A percentile compares a stretch with the other conserved stretches of the same genome.
Evolutionary conservation across 2,797 vertebrate species (phyloP).

Genomic region (Clamator glandarius): DNA sequence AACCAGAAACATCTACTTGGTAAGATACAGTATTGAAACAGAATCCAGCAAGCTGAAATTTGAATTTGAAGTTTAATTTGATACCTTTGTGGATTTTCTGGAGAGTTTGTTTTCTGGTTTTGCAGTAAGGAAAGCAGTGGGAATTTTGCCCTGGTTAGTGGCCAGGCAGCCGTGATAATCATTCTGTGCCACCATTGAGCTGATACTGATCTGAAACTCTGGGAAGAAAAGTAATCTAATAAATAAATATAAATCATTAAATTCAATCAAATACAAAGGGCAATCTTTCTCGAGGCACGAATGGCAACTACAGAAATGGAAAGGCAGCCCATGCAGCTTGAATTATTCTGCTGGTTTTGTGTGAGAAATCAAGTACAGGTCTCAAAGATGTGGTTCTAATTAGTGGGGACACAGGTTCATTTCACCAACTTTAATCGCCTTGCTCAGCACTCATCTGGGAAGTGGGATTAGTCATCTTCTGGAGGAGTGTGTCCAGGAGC

Average conservation of each 20-base stretch:
- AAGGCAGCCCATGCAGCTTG: not conserved
- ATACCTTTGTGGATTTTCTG: not conserved
- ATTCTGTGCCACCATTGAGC: not conserved
- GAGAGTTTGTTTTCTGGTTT: not conserved
- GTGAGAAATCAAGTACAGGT: not conserved
- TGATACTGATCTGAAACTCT: not conserved
- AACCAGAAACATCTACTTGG: not conserved
- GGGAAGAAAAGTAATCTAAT: conserved; percentile 8
- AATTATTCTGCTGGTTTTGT: not conserved
- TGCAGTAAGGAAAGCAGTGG: not conserved
- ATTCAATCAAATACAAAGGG: conserved; percentile 19
- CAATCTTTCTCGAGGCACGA: not conserved
- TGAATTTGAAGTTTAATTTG: not conserved
- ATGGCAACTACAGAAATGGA: not conserved
- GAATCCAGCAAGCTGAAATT: not conserved
- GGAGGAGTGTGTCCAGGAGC: not conserved
- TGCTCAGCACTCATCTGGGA: not conserved
- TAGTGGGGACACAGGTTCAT: not conserved
- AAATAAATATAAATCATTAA: conserved; percentile 41
- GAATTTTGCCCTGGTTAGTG: not conserved
- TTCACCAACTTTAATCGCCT: not conserved
- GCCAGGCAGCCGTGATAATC: not conserved
- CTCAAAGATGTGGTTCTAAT: not conserved
- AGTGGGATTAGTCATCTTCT: not conserved
- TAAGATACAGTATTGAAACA: not conserved